A percentile compares a stretch with the other conserved stretches of the same genome.
These are phyloP conservation scores for Apamea anceps DNA, from an alignment of 2,888 invertebrate genomes.

Conservation along the genomic window DNA sequence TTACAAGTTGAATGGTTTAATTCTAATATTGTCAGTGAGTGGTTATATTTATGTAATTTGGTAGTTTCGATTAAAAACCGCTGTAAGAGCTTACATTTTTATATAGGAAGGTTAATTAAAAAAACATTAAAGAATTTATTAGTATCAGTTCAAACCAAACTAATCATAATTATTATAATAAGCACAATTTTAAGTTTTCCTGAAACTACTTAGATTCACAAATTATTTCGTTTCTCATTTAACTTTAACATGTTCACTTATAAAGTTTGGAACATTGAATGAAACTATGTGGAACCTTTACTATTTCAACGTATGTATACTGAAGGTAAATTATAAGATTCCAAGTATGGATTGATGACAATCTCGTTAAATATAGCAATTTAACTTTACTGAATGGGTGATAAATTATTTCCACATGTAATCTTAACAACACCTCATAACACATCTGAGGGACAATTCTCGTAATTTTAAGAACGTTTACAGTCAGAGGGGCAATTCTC, in stretches of 20 bases:
- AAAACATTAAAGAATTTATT: background rate
- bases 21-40: background rate
- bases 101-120: too few species aligned
- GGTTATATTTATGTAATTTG: background rate
- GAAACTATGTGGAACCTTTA: background rate
- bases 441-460: background rate
- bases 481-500: too few species aligned
- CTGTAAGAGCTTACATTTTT: background rate
- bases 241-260: slow-evolving; percentile 29
- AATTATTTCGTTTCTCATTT: slow-evolving; percentile 33
- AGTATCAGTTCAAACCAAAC: background rate
- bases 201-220: slow-evolving; percentile 27
- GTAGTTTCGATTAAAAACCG: background rate
- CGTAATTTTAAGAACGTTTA: too few species aligned
- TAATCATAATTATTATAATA: background rate
- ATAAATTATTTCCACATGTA: background rate
- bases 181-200: background rate
- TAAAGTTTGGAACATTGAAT: slow-evolving; percentile 21
- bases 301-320: background rate
- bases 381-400: background rate
- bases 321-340: slow-evolving; percentile 1
- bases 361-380: background rate
- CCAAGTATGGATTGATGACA: background rate
- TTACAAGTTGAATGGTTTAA: too few species aligned
- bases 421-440: background rate